Percentiles rank a stretch among this genome's conserved stretches.
Conservation (phyloP, 2,888 invertebrate genomes). For the Ceramica pisi region DNA sequence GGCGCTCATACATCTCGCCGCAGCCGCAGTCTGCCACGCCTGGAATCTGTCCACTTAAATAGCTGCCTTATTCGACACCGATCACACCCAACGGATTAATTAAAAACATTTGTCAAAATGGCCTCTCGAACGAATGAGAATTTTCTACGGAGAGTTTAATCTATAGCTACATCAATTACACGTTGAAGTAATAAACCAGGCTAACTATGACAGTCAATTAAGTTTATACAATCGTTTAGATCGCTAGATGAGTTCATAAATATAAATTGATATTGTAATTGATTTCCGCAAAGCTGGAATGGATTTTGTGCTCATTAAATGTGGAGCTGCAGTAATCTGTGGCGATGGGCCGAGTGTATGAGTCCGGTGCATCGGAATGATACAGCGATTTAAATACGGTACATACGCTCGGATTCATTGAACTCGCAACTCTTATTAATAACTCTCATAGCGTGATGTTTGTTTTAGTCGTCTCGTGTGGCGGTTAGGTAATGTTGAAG, state of each 20-base stretch:
- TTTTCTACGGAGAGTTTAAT: slow-evolving; percentile 76
- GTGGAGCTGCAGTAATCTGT: slow-evolving; percentile 69
- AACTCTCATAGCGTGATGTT: slow-evolving; percentile 85
- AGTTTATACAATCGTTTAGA: slow-evolving; percentile 78
- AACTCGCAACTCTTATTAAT: slow-evolving; percentile 89
- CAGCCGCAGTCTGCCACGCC: slow-evolving; percentile 78
- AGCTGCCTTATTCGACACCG: slow-evolving; percentile 79
- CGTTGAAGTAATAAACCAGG: slow-evolving; percentile 79
- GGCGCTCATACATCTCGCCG: slow-evolving; percentile 76
- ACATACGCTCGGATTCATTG: slow-evolving; percentile 84
- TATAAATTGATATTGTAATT: slow-evolving; percentile 78
- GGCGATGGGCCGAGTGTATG: slow-evolving; percentile 68
- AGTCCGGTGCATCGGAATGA: slow-evolving; percentile 77
- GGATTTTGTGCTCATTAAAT: slow-evolving; percentile 74
- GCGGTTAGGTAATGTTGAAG: slow-evolving; percentile 89
- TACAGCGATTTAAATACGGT: slow-evolving; percentile 81
- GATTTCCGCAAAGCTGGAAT: slow-evolving; percentile 77
- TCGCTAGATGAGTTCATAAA: slow-evolving; percentile 74
- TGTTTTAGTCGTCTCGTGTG: slow-evolving; percentile 85
- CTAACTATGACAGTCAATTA: slow-evolving; percentile 83
- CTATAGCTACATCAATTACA: slow-evolving; percentile 79
- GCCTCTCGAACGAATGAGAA: slow-evolving; percentile 80
- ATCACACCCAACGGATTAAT: slow-evolving; percentile 86
- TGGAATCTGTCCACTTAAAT: slow-evolving; percentile 83
- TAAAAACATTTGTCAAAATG: slow-evolving; percentile 87